Base-by-base conservation (phyloP, 2,113 vertebrate species). In the Aphyosemion australe region DNA sequence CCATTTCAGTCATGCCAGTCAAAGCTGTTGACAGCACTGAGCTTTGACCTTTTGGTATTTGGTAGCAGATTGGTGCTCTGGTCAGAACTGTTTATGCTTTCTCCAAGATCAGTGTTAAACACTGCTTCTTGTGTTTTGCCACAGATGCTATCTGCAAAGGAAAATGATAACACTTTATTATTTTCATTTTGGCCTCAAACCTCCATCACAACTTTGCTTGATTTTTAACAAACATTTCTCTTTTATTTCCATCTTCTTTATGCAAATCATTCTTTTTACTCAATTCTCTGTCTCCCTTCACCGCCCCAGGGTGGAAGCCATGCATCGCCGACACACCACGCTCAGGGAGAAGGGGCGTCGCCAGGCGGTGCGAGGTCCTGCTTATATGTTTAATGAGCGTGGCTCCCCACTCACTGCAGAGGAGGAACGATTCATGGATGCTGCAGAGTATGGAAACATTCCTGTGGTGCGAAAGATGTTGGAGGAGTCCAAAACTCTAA, bases 341-440 rank as follows among this genome's bases (percentile, higher is more conserved):
- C 87, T 97, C 52, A 91, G 96, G 61, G 96, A 98, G 85, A 98
- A 99, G 87, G 97, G 97, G 68, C 94, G 97, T 57, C 94, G 97
- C 42, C 97, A 99, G 92, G 96, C 97, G 57, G 94, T 94, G 73
- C 92, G 96, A 0, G 96, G 97, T 63, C 97, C 97, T 0, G 96
- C 97, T 65, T 99, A 99, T 87, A 98, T 99, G 97, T 99, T 99
- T 90, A 98, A 96, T 0, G 97, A 97, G 84, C 96, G 95, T 5
- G 97, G 96, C 69, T 95, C 95, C 13, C 93, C 94, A 57, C 93
- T 99, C 67, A 98, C 97, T 0, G 80, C 93, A 0, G 97, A 99
- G 61, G 97, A 99, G 78, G 97, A 99, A 49, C 95, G 94, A 6
- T 98, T 99, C 55, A 82, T 99, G 1, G 96, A 99, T 41, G 95